Base-by-base conservation (phyloP, 2,797 vertebrate genomes). In the Myotis pilosus region DNA sequence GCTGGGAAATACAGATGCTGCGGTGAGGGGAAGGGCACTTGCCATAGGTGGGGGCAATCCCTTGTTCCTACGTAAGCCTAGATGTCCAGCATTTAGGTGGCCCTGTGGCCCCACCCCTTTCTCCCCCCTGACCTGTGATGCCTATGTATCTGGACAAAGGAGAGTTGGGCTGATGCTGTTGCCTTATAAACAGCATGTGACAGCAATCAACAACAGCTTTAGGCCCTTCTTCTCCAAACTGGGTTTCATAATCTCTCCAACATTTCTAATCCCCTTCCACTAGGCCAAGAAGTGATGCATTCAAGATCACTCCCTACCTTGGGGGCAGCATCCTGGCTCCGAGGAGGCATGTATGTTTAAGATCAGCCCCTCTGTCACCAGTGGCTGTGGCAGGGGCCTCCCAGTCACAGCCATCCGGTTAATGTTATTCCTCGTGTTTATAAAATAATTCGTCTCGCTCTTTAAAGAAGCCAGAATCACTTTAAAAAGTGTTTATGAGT, bases 101-200 rank as follows among this genome's bases (percentile, higher is more conserved):
- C 7, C 41, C 16, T 6, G 17, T 47, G 47, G 53, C 30, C 41
- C 12, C 19, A 41, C 22, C 68, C 41, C 76, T 72, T 53, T 19
- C 64, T 22, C 25, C 51, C 15, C 15, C 68, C 69, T 75, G 60
- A 87, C 76, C 94, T 90, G 33, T 49, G 60, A 80, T 66, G 91
- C 80, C 90, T 9, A 13, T 49, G 41, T 57, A 49, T 62, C 28
- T 78, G 84, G 49, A 25, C 13, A 64, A 22, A 90, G 69, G 22
- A 19, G 57, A 87, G 38, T 15, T 75, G 17, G 3, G 36, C 60
- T 36, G 44, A 47, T 20, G 33, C 62, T 8, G 2, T 3, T 2
- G 69, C 47, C 80, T 81, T 47, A 82, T 85, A 82, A 95, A 94
- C 76, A 94, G 75, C 90, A 84, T 81, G 91, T 89, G 92, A 96